Conservation (phyloP, 2,113 vertebrate species). For the Charina bottae region DNA sequence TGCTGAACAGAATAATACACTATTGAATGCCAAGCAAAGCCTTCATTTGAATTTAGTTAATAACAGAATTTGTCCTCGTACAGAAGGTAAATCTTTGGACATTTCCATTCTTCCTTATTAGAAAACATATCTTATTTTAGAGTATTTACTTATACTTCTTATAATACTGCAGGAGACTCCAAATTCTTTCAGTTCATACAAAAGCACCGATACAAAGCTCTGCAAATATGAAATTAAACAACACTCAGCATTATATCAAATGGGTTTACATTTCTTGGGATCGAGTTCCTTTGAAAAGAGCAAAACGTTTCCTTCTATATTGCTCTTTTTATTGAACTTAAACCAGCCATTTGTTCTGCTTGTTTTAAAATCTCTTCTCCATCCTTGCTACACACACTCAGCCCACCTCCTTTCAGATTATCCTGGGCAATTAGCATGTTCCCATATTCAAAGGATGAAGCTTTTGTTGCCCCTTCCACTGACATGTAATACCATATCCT, state of each 20-base stretch:
- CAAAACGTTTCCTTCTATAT: neutral
- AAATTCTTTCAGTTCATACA: neutral
- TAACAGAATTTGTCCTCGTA: neutral
- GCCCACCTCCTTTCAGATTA: neutral
- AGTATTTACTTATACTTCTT: neutral
- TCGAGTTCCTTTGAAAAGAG: neutral
- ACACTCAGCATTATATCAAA: neutral
- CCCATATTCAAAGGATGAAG: neutral
- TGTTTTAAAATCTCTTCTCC: neutral
- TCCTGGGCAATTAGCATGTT: neutral
- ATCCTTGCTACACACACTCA: neutral
- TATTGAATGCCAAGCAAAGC: neutral
- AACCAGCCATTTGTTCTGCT: neutral
- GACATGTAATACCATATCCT: neutral
- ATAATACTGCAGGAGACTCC: neutral
- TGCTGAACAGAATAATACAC: neutral
- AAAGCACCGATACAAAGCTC: neutral
- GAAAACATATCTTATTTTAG: neutral
- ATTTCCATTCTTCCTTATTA: neutral
- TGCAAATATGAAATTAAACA: neutral
- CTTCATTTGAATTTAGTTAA: too few species aligned
- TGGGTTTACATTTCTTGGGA: neutral
- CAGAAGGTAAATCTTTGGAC: neutral
- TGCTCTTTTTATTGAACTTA: neutral
- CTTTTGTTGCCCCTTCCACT: neutral